Conservation (phyloP, 2,888 invertebrate genomes). For the Ochlodes sylvanus region DNA sequence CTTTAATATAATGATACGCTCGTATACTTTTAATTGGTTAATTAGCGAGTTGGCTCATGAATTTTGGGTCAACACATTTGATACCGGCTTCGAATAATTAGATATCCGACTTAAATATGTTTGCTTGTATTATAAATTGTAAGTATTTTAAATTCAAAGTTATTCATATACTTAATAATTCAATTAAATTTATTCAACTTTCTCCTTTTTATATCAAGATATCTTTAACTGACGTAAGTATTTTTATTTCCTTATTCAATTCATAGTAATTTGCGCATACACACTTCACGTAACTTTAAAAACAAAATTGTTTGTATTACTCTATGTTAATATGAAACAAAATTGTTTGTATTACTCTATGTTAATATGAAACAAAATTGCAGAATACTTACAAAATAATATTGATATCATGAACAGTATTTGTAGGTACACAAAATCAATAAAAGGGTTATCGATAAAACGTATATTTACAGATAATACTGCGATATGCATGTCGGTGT, state of each 20-base stretch:
- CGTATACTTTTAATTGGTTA: conserved; percentile 32
- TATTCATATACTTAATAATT: not conserved
- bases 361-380: not conserved
- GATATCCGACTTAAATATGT: conserved; percentile 21
- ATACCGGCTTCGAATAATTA: conserved; percentile 29
- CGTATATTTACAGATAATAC: not conserved
- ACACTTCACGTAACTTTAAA: not conserved
- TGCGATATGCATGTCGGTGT: not conserved
- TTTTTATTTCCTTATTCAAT: conserved; percentile 1
- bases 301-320: not conserved
- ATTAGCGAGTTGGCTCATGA: conserved; percentile 31
- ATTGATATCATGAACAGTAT: not conserved
- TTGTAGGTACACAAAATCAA: conserved; percentile 10
- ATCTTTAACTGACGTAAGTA: not conserved
- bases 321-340: no score
- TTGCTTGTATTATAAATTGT: not conserved
- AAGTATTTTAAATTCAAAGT: conserved; percentile 4
- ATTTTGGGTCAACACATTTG: conserved; percentile 27
- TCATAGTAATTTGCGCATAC: not conserved
- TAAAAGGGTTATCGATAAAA: not conserved
- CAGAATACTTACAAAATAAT: conserved; percentile 1
- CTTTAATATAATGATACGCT: conserved; percentile 35
- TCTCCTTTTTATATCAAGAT: not conserved
- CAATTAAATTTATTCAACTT: conserved; percentile 9
- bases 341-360: not conserved